Base-by-base conservation (phyloP, 2,113 vertebrate species). In the Onychorhynchus coronatus region DNA sequence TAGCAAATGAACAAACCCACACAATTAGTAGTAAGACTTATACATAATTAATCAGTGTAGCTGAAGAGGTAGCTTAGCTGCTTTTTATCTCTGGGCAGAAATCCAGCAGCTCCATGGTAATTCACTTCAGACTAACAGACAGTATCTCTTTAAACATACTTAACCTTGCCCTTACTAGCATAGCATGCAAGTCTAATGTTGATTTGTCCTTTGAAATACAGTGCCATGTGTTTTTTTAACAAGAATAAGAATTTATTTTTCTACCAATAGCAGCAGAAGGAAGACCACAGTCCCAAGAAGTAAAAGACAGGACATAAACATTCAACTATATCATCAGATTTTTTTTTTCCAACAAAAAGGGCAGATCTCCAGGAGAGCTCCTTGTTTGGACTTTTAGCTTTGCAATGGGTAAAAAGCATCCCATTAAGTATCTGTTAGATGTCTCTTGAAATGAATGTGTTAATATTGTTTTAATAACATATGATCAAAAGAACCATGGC, bases 71-170 rank as follows among this genome's bases (percentile, higher is more conserved):
- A 95, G 68, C n/a, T 88, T 86, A 55, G 37, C 62, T 88, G 67
- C 31, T 91, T 93, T 92, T 94, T 94, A 62, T 94, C 59, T 93
- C 88, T 95, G 90, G 93, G 94, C 80, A 91, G 71, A 94, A 95
- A 92, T 95, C 88, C 96, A 97, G 24, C 80, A 88, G 73, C 87
- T 88, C 67, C 30, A 72, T 4, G 0, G 71, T 85, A 95, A 94
- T 91, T 93, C 91, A 81, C 79, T 95, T 83, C 75, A 95, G 65
- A 46, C 33, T 94, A 85, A 88, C 65, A 96, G 75, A 80, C 50
- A 94, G 55, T 83, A 86, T 91, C 47, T 95, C 65, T 91, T 95
- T 83, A 91, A 97, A 82, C 39, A 88, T 65, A 44, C 72, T 94
- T 93, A 83, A 95, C 79, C 61, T 96, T 95, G 33, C 76, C 73